Conservation (phyloP, 2,888 invertebrate genomes). For the Troides oblongomaculatus region DNA sequence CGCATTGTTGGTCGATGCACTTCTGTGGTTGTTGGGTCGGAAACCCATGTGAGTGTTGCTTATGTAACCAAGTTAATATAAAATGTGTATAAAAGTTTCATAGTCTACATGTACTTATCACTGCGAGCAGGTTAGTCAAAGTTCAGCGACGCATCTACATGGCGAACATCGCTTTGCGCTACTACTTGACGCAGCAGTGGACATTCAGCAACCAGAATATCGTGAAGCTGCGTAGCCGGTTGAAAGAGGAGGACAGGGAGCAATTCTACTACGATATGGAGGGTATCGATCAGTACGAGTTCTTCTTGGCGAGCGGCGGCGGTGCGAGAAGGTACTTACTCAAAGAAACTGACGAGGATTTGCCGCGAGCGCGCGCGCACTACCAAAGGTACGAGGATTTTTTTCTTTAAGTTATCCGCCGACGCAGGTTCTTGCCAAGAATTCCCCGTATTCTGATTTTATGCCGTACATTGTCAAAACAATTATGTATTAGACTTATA, state of each 20-base stretch:
- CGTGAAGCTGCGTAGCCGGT: slow-evolving; percentile 65
- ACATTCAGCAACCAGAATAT: slow-evolving; percentile 84
- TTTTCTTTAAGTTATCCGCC: no score
- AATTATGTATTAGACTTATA: no score
- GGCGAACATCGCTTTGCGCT: slow-evolving; percentile 85
- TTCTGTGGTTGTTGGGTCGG: slow-evolving; percentile 82
- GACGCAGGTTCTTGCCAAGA: no score
- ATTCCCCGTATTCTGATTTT: no score
- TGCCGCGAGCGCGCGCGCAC: slow-evolving; percentile 76
- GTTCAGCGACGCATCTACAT: slow-evolving; percentile 90
- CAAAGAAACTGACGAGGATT: slow-evolving; percentile 81
- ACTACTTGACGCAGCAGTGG: slow-evolving; percentile 90
- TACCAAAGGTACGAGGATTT: slow-evolving; percentile 63
- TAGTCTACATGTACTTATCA: no score
- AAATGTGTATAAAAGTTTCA: background rate
- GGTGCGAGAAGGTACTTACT: slow-evolving; percentile 84
- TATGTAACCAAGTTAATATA: background rate
- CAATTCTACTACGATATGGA: slow-evolving; percentile 82
- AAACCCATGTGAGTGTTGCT: slow-evolving; percentile 83
- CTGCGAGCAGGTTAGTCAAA: slow-evolving; percentile 83
- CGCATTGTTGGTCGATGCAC: slow-evolving; percentile 86
- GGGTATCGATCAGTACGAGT: slow-evolving; percentile 73
- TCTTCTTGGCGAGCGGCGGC: slow-evolving; percentile 74
- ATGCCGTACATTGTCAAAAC: no score
- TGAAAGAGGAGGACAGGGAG: slow-evolving; percentile 72